phyloP scores from a whole-genome alignment of 2,113 vertebrate species.

The Casuarius casuarius region DNA sequence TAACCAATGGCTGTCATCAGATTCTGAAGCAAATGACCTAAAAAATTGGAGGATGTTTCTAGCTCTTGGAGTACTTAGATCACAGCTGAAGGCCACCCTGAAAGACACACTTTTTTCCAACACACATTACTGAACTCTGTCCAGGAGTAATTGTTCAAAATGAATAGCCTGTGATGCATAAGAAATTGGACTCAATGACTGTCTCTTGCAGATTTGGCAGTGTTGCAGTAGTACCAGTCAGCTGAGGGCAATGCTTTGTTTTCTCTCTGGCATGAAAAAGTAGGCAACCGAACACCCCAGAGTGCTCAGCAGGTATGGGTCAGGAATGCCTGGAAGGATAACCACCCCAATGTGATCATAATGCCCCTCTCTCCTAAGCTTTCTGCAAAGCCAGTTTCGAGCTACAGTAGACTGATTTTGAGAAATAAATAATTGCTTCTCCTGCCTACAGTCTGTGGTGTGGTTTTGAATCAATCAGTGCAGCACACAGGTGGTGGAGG shows the following conservation, averaged over 20 bases:
- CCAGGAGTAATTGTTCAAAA: neutral
- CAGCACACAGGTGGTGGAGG: slow-evolving; percentile 41
- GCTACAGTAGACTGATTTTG: neutral
- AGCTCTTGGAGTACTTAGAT: neutral
- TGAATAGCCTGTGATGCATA: neutral
- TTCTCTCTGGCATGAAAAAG: neutral
- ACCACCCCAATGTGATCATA: neutral
- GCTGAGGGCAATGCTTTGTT: neutral
- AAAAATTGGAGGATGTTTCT: neutral
- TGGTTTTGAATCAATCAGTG: slow-evolving; percentile 6
- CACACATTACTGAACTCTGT: neutral
- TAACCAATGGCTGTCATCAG: neutral
- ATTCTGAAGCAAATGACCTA: neutral
- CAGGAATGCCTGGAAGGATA: neutral
- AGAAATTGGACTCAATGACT: neutral
- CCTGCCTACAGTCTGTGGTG: neutral
- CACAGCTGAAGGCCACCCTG: neutral
- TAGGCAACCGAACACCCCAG: neutral
- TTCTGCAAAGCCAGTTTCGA: neutral
- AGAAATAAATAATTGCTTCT: slow-evolving; percentile 24
- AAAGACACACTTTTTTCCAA: neutral
- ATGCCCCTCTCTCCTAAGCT: neutral
- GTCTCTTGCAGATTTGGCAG: neutral
- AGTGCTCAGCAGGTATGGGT: neutral
- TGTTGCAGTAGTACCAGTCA: neutral